These are phyloP conservation scores for Plusia festucae DNA, from an alignment of 2,888 invertebrate species.

Conservation along the genomic window DNA sequence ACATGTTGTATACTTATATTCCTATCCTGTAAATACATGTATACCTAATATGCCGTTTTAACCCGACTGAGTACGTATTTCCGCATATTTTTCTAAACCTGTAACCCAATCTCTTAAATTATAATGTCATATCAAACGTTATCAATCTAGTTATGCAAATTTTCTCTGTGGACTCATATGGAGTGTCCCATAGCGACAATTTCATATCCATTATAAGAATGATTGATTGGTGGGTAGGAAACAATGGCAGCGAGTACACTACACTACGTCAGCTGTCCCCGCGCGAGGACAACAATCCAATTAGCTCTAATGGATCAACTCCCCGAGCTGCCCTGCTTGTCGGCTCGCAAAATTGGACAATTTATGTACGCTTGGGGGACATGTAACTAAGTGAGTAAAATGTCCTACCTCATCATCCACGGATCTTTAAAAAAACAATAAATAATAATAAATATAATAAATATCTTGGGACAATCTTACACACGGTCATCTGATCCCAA, in stretches of 20 bases:
- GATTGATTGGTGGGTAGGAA: constrained; percentile 63
- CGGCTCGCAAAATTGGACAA: constrained; percentile 60
- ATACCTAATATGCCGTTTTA: too few relatives aligned
- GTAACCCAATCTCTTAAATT: neutral
- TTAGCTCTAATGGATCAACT: constrained; percentile 83
- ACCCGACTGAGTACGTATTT: too few relatives aligned
- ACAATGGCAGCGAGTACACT: constrained; percentile 40
- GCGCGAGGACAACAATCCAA: constrained; percentile 74
- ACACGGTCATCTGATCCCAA: too few relatives aligned
- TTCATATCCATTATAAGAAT: constrained; percentile 61
- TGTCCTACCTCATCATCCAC: neutral
- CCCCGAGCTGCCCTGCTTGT: constrained; percentile 56
- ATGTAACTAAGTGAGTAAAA: neutral
- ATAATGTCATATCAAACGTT: neutral
- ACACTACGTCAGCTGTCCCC: constrained; percentile 32
- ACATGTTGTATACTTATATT: too few relatives aligned
- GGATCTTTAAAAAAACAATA: too few relatives aligned
- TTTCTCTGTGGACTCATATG: constrained; percentile 26
- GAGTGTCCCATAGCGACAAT: constrained; percentile 59
- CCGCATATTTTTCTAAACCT: too few relatives aligned
- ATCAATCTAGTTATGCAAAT: neutral
- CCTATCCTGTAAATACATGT: too few relatives aligned
- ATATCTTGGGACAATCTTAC: too few relatives aligned
- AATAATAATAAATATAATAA: too few relatives aligned
- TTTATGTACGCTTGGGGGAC: constrained; percentile 40